Evolutionary conservation across 2,113 vertebrate species (phyloP).

Genomic region (Antigone vipio): DNA sequence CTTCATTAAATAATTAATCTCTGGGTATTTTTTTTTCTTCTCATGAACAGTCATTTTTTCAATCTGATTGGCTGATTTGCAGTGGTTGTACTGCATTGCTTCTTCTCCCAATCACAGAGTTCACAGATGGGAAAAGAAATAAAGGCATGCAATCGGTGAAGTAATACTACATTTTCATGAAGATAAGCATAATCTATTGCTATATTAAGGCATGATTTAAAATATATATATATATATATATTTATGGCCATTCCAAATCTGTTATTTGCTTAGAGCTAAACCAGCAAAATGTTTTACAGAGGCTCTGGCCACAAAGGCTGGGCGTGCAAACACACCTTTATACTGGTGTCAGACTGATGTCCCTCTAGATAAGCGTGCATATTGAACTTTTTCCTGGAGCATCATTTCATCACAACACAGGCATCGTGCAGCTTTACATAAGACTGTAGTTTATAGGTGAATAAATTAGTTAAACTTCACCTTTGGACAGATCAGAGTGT

Average conservation of each 20-base stretch:
- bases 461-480: background rate
- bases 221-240: background rate
- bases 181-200: background rate
- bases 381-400: background rate
- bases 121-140: background rate
- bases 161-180: background rate
- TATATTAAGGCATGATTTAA: background rate
- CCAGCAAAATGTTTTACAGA: background rate
- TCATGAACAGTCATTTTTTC: background rate
- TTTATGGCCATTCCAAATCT: background rate
- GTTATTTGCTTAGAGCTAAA: background rate
- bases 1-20: background rate
- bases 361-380: background rate
- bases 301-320: background rate
- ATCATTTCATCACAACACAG: constrained; percentile 8
- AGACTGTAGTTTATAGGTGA: background rate
- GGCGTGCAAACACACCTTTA: background rate
- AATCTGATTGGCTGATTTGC: background rate
- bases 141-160: background rate
- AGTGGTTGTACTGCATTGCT: background rate
- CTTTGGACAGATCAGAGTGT: background rate
- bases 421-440: background rate
- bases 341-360: background rate
- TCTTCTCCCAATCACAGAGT: background rate
- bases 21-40: background rate